Conservation (phyloP, 2,113 vertebrate genomes). For the Amblyornis subalaris region DNA sequence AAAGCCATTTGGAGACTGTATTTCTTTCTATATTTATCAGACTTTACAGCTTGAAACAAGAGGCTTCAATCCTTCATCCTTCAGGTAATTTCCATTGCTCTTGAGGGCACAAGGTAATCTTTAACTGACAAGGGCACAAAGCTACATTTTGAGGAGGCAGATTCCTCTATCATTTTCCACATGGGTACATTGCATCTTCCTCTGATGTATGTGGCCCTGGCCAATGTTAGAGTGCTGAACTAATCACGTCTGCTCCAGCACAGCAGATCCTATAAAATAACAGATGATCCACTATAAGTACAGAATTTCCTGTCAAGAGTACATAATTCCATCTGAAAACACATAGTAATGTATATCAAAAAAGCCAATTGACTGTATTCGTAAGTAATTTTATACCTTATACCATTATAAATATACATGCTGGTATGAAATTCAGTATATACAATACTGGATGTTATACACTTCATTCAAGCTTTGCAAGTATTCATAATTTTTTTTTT, state of each 20-base stretch:
- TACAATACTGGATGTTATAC: not conserved
- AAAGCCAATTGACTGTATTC: not conserved
- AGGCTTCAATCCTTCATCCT: not conserved
- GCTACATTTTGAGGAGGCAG: not conserved
- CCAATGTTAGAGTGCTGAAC: not conserved
- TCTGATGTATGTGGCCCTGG: not conserved
- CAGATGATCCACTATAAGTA: not conserved
- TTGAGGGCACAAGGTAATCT: not conserved
- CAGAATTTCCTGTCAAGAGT: not conserved
- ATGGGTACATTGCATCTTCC: not conserved
- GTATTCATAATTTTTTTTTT: not conserved
- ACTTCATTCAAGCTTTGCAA: not conserved
- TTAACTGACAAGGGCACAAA: not conserved
- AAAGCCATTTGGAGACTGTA: not conserved
- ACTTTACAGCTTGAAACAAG: not conserved
- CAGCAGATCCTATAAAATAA: not conserved
- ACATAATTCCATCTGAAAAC: not conserved
- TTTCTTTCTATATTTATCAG: not conserved
- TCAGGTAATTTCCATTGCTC: not conserved
- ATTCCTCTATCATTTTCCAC: not conserved
- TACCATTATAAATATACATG: not conserved
- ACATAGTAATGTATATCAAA: not conserved
- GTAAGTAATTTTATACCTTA: not conserved
- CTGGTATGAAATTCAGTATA: not conserved
- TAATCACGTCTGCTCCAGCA: not conserved